These are phyloP conservation scores for Dusona sp. DNA, from an alignment of 2,888 invertebrate species.

Conservation along the genomic window DNA sequence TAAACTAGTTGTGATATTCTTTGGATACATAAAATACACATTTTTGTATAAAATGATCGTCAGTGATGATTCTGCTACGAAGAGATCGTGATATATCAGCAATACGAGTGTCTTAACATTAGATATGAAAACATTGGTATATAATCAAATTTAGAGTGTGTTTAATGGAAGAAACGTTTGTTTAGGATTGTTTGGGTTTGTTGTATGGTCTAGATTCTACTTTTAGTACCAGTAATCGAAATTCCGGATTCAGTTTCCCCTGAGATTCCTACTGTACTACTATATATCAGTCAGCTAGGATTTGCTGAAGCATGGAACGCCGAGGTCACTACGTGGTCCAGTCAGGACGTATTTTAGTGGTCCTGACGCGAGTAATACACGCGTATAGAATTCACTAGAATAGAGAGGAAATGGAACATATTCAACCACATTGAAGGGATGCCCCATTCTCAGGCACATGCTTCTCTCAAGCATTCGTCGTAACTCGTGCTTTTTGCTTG, in stretches of 20 bases:
- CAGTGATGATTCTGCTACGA: background rate
- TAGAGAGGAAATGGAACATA: conserved; percentile 20
- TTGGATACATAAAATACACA: background rate
- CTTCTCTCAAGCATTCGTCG: background rate
- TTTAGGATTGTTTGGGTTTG: background rate
- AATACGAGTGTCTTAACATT: background rate
- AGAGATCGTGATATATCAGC: no score
- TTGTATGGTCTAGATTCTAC: background rate
- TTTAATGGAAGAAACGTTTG: background rate
- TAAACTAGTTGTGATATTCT: background rate
- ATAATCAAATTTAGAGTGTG: background rate
- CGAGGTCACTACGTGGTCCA: conserved; percentile 39
- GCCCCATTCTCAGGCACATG: conserved; percentile 18
- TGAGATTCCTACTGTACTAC: background rate
- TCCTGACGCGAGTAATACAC: conserved; percentile 31
- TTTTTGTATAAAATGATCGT: no score
- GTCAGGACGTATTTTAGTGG: conserved; percentile 35
- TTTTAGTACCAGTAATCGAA: background rate
- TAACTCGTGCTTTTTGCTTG: background rate
- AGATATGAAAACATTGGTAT: background rate
- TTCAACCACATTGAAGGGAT: conserved; percentile 29
- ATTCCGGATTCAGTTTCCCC: background rate
- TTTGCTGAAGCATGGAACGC: conserved; percentile 41
- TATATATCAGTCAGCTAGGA: conserved; percentile 4
- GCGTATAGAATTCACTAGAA: conserved; percentile 3